A percentile compares a stretch with the other conserved stretches of the same genome.
phyloP scores from a whole-genome alignment of 2,888 invertebrate genomes.

The Liposcelis brunnea region DNA sequence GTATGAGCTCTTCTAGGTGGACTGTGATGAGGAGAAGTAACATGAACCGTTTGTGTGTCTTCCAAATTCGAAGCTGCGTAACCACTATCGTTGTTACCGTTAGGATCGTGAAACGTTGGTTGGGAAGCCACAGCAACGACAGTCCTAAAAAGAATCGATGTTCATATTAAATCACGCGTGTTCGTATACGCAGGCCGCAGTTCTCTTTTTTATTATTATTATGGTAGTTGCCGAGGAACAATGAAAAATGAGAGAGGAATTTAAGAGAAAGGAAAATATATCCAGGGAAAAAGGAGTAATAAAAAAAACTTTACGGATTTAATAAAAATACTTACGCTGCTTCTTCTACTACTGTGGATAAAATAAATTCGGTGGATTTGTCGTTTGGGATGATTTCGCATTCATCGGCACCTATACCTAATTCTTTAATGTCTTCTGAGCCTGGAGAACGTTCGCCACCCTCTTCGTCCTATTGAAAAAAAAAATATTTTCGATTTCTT shows the following conservation, averaged over 20 bases:
- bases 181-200: no score
- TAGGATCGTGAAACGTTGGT: constrained; percentile 47
- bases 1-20: constrained; percentile 35
- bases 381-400: constrained; percentile 80
- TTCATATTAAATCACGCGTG: no score
- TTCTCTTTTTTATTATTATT: no score
- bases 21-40: constrained; percentile 5
- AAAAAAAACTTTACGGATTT: no score
- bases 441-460: constrained; percentile 30
- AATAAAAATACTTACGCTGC: constrained; percentile 63
- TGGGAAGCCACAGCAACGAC: constrained; percentile 37
- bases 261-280: no score
- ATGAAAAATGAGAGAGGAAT: no score
- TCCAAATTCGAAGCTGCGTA: constrained; percentile 47
- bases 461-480: constrained; percentile 42
- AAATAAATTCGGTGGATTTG: constrained; percentile 77
- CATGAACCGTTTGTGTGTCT: constrained; percentile 32
- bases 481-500: constrained; percentile 4
- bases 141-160: constrained; percentile 31
- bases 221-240: constrained; percentile 2
- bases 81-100: constrained; percentile 72
- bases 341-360: constrained; percentile 76
- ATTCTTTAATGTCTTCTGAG: constrained; percentile 19
- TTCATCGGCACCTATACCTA: constrained; percentile 34
- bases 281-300: no score